Evolutionary conservation across 1,140 invertebrate genomes (phyloP).

Genomic region (Drosophila pruinosa): DNA sequence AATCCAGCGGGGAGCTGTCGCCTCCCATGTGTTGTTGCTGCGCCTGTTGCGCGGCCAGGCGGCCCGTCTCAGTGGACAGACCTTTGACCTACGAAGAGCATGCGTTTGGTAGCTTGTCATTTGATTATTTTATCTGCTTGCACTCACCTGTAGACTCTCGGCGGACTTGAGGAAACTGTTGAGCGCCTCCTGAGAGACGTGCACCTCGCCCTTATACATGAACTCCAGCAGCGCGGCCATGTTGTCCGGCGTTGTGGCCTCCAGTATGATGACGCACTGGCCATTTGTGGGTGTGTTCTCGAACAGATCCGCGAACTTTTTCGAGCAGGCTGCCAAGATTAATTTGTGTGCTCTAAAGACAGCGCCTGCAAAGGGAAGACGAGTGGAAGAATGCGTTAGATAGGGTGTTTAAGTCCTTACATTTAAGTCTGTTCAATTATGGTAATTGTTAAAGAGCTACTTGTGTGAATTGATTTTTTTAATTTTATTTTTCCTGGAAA

Average conservation of each 20-base stretch:
- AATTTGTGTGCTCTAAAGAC: slow-evolving; percentile 95
- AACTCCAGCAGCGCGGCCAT: slow-evolving; percentile 95
- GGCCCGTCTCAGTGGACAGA: slow-evolving; percentile 90
- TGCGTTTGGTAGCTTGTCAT: background rate
- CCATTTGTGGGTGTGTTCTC: slow-evolving; percentile 93
- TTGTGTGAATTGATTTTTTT: too few species aligned
- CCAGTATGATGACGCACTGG: slow-evolving; percentile 92
- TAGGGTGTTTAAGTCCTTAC: background rate
- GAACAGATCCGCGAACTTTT: slow-evolving; percentile 96
- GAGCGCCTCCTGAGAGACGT: slow-evolving; percentile 94
- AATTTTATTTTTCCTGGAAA: too few species aligned
- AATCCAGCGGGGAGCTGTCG: slow-evolving; percentile 76
- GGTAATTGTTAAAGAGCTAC: too few species aligned
- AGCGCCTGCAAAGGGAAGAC: slow-evolving; percentile 86
- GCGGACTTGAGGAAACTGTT: slow-evolving; percentile 95
- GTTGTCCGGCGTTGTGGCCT: slow-evolving; percentile 93
- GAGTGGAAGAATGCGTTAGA: slow-evolving; percentile 26
- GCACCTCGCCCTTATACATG: slow-evolving; percentile 96
- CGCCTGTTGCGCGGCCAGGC: slow-evolving; percentile 87
- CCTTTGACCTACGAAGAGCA: slow-evolving; percentile 87
- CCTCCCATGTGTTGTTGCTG: slow-evolving; percentile 83
- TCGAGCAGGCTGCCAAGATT: slow-evolving; percentile 95
- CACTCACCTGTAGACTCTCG: slow-evolving; percentile 91
- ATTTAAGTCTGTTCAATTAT: too few species aligned
- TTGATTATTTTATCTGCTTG: background rate